Evolutionary conservation across 2,797 vertebrate genomes (phyloP).

Genomic region (Rhinogobio ventralis): DNA sequence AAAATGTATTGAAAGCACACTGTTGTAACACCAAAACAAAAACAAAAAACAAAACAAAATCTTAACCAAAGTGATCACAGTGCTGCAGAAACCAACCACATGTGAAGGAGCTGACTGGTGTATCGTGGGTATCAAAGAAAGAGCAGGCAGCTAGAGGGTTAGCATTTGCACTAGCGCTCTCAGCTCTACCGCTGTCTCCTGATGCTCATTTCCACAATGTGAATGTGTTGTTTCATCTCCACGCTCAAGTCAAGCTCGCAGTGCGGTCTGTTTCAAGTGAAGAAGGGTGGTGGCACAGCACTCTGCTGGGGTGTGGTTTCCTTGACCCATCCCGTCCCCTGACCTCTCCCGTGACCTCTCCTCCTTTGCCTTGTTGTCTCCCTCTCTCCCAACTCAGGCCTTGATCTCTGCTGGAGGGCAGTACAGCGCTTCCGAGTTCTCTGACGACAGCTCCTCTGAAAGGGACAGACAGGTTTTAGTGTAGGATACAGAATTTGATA

Average conservation of each 20-base stretch:
- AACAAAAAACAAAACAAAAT: constrained; percentile 12
- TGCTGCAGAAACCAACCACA: constrained; percentile 63
- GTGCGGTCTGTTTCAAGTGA: constrained; percentile 63
- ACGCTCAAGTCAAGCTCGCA: constrained; percentile 58
- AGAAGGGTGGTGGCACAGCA: constrained; percentile 67
- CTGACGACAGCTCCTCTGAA: constrained; percentile 90
- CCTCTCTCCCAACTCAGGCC: constrained; percentile 77
- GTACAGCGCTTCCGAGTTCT: constrained; percentile 92
- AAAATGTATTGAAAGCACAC: constrained; percentile 56
- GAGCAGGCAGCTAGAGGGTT: constrained; percentile 80
- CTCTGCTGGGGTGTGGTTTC: constrained; percentile 66
- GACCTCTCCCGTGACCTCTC: constrained; percentile 36
- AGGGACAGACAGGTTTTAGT: background rate
- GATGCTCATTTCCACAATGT: constrained; percentile 47
- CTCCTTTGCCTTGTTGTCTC: constrained; percentile 37
- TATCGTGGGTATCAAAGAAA: constrained; percentile 76
- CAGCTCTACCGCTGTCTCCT: constrained; percentile 80
- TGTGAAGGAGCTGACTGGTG: constrained; percentile 61
- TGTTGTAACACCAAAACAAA: constrained; percentile 21
- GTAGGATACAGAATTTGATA: background rate
- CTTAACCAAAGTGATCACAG: constrained; percentile 57
- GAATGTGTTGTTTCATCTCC: constrained; percentile 49
- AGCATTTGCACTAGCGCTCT: constrained; percentile 63
- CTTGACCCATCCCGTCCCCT: constrained; percentile 50
- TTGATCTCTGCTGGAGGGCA: constrained; percentile 91